Conservation (phyloP, 2,888 invertebrate species). For the Eupsilia transversa region DNA sequence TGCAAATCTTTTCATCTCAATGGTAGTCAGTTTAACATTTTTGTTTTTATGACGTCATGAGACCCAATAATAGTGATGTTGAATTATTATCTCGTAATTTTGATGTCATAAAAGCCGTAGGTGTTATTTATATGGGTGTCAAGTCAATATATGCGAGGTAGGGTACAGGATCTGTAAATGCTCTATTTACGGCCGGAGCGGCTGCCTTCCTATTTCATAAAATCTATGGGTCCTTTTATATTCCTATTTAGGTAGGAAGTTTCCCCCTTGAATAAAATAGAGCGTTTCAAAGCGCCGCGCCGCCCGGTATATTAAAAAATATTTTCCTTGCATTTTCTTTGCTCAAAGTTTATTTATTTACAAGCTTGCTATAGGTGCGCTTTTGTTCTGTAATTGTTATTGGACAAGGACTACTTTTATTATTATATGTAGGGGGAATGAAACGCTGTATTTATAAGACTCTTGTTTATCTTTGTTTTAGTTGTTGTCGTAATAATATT, state of each 20-base stretch:
- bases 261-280: conserved; percentile 76
- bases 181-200: conserved; percentile 60
- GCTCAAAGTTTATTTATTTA: conserved; percentile 68
- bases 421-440: conserved; percentile 40
- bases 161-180: conserved; percentile 54
- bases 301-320: conserved; percentile 78
- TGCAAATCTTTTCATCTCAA: conserved; percentile 52
- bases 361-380: conserved; percentile 55
- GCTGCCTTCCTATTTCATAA: conserved; percentile 67
- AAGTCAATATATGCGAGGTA: conserved; percentile 49
- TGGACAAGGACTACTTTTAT: conserved; percentile 46
- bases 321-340: conserved; percentile 72
- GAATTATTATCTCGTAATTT: conserved; percentile 23
- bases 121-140: conserved; percentile 56
- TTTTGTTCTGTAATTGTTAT: conserved; percentile 59
- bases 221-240: conserved; percentile 73
- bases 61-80: conserved; percentile 25
- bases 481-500: conserved; percentile 29
- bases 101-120: conserved; percentile 37
- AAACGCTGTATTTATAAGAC: conserved; percentile 18
- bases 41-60: conserved; percentile 29
- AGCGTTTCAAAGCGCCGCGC: conserved; percentile 73
- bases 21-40: conserved; percentile 27
- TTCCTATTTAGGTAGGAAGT: conserved; percentile 76
- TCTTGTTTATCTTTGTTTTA: conserved; percentile 35